These are phyloP conservation scores for Amphipyra tragopoginis DNA, from an alignment of 2,888 invertebrate species.

Conservation along the genomic window DNA sequence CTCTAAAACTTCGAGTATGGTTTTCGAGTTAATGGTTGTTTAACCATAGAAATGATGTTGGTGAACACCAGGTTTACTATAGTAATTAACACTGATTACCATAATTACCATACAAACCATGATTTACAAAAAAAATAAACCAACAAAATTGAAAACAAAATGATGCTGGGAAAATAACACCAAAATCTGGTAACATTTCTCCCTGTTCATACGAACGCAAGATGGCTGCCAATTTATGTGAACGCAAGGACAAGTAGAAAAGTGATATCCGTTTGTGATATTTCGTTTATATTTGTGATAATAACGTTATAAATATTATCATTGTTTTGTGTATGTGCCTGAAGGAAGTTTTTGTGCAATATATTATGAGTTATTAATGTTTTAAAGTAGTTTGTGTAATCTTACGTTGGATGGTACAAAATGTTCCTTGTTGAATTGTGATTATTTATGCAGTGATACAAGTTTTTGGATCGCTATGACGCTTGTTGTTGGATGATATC, in stretches of 20 bases:
- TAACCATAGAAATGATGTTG: no score
- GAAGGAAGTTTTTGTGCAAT: conserved; percentile 81
- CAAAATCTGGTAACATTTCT: conserved; percentile 72
- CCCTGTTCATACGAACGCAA: conserved; percentile 83
- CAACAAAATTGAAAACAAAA: not conserved
- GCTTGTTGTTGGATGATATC: conserved; percentile 87
- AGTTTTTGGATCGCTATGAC: conserved; percentile 84
- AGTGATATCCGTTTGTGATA: conserved; percentile 85
- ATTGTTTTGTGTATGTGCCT: conserved; percentile 80
- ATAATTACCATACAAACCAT: not conserved
- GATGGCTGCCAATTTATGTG: conserved; percentile 89
- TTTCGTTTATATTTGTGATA: conserved; percentile 83
- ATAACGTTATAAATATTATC: conserved; percentile 77
- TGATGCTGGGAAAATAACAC: conserved; percentile 41
- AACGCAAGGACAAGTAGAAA: conserved; percentile 87
- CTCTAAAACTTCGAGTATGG: no score
- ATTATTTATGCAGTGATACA: conserved; percentile 88
- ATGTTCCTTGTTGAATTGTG: conserved; percentile 88
- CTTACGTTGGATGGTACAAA: conserved; percentile 83
- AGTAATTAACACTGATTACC: no score
- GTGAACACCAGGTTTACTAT: no score
- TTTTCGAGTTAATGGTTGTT: no score
- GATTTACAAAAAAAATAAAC: not conserved
- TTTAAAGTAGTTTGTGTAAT: conserved; percentile 84
- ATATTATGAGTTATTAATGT: conserved; percentile 84